Conservation (phyloP, 2,888 invertebrate species). For the Aspidiotus destructor region DNA sequence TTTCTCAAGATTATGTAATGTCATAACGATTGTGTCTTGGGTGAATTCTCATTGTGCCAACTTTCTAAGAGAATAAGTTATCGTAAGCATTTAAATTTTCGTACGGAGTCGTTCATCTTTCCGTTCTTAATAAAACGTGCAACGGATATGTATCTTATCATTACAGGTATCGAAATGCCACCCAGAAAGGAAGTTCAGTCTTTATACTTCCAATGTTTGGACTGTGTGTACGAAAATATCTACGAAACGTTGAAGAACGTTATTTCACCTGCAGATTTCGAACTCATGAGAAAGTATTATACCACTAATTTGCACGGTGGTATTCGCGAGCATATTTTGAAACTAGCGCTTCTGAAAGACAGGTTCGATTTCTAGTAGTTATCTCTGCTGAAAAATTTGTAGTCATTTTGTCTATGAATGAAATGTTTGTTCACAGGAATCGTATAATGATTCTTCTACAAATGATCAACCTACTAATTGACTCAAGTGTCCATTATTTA, state of each 20-base stretch:
- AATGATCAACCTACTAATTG: conserved; percentile 20
- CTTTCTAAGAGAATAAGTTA: no score
- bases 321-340: conserved; percentile 28
- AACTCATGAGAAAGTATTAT: conserved; percentile 19
- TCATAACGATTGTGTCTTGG: no score
- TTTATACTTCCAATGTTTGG: conserved; percentile 26
- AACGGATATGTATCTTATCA: no score
- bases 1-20: no score
- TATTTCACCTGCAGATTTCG: conserved; percentile 41
- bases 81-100: no score
- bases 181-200: conserved; percentile 24
- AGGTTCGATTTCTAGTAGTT: conserved; percentile 8
- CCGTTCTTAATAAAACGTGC: no score
- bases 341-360: conserved; percentile 19
- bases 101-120: no score
- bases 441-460: conserved; percentile 19
- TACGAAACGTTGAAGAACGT: conserved; percentile 36
- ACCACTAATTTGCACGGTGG: conserved; percentile 21
- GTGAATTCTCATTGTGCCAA: no score
- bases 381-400: not conserved
- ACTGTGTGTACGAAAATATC: conserved; percentile 23
- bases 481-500: conserved; percentile 15
- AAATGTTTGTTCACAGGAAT: conserved; percentile 16
- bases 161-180: conserved; percentile 11
- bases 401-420: not conserved